These are phyloP conservation scores for Pituophis catenifer DNA, from an alignment of 2,113 vertebrate species.

Conservation along the genomic window DNA sequence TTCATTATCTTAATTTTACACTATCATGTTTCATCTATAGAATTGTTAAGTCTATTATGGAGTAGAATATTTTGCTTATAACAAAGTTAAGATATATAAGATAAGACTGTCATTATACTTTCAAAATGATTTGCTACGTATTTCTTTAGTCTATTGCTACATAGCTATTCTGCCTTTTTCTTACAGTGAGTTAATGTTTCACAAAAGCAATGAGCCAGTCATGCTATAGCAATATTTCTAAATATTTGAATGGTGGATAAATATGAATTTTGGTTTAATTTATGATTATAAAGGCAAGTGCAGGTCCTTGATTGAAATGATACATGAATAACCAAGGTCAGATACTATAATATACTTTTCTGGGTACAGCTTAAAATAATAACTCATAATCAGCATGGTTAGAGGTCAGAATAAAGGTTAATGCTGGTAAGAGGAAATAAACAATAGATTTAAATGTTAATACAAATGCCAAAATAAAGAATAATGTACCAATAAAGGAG, in stretches of 20 bases:
- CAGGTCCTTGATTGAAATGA: slow-evolving; percentile 38
- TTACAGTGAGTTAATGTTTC: slow-evolving; percentile 47
- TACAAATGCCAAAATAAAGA: slow-evolving; percentile 52
- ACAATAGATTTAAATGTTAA: slow-evolving; percentile 36
- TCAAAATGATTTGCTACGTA: slow-evolving; percentile 21
- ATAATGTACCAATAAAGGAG: slow-evolving; percentile 28
- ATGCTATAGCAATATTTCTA: slow-evolving; percentile 37
- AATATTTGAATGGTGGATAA: slow-evolving; percentile 38
- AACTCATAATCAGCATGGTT: slow-evolving; percentile 50
- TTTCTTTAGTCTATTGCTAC: slow-evolving; percentile 9
- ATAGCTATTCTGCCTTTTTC: slow-evolving; percentile 38
- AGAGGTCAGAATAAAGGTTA: slow-evolving; percentile 53
- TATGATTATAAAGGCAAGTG: slow-evolving; percentile 49
- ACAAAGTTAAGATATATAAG: not conserved
- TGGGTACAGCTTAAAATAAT: slow-evolving; percentile 57
- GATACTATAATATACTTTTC: slow-evolving; percentile 52
- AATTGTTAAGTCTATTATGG: not conserved
- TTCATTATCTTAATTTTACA: not conserved
- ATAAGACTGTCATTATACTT: not conserved
- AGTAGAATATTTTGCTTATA: slow-evolving; percentile 8
- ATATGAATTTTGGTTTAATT: slow-evolving; percentile 59
- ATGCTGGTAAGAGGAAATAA: slow-evolving; percentile 40
- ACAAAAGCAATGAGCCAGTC: slow-evolving; percentile 42
- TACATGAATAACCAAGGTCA: slow-evolving; percentile 54
- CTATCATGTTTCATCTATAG: not conserved